Evolutionary conservation across 2,888 invertebrate species (phyloP), one percentile per base, ranked within the genome.

Genomic region (Diadegma fenestrale): DNA sequence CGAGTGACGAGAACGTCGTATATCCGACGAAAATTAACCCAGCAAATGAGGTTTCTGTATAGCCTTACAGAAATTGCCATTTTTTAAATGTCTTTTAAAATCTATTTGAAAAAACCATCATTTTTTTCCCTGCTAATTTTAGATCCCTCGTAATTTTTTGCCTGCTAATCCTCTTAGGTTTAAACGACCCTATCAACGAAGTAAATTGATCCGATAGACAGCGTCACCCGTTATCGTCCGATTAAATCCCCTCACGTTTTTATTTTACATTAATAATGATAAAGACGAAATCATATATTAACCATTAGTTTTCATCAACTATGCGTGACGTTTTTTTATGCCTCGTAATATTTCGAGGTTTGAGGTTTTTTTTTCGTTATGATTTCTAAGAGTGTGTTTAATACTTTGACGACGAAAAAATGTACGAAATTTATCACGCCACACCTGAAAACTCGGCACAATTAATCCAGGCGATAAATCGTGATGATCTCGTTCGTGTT

Each of bases 101-200:
- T 58, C 4, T 8, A 10, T 26, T n/a, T n/a, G n/a, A 3, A 5
- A 58, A 3, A 58, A 22, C 1, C 12, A 26, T 58, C 0, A 58
- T 58, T 14, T 19, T 8, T 58, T 26, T 12, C 22, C 5, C 19
- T 58, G 2, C 22, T 58, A 58, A 58, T 58, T 22, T 26, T 4
- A 58, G 19, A 37, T 37, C 37, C 37, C 37, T 37, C 4, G 10
- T 33, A 14, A 33, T 75, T 69, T 63, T 48, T 78, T 63, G 48
- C 45, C 76, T 71, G 54, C 75, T 84, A 76, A 84, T 84, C 45
- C 69, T 69, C 51, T 84, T 64, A 80, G 54, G 69, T 64, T 33
- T 58, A 54, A 80, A 64, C 30, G 76, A 80, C 54, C 54, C 76
- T 30, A 51, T 19, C 54, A 64, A 63, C 43, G 19, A n/a, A 64